Evolutionary conservation across 1,140 invertebrate genomes (phyloP), one percentile per base, ranked within the genome.

Genomic region (Stratiolaelaps scimitus): DNA sequence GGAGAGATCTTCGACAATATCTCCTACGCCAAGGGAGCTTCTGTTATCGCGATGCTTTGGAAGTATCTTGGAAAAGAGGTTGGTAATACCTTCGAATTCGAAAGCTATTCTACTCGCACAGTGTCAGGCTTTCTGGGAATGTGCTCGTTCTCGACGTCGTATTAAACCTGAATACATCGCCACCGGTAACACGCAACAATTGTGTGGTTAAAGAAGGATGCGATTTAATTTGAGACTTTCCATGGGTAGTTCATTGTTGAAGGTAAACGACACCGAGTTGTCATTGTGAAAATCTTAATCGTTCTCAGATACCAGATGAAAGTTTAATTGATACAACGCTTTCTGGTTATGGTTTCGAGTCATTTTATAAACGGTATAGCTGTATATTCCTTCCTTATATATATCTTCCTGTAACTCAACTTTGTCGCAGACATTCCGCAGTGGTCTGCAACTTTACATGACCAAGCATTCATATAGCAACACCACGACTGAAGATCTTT

Each of bases 401-500:
- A n/a, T n/a, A n/a, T n/a, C n/a, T n/a, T n/a, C n/a, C n/a, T n/a
- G n/a, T n/a, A n/a, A n/a, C n/a, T n/a, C n/a, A n/a, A n/a, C n/a
- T n/a, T n/a, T n/a, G n/a, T n/a, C n/a, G 26, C 67, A 82, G 76
- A 86, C 89, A 75, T 98, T 98, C 74, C 82, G 87, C n/a, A 88
- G 86, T 76, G 92, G 93, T 29, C 92, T 98, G 87, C 85, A 92
- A 72, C 74, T 85, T 5, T 98, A 98, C 73, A 76, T 98, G 66
- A 89, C 84, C 5, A 82, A 84, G 67, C 88, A 94, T 78, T 84
- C 86, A 75, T 93, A 92, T 73, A 81, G 78, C 43, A 95, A 98
- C 74, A 92, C 94, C 2, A 84, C 85, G 70, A 98, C 95, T 10
- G 87, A 91, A 74, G 90, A 98, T 75, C 78, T 99, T 53, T 99